Percentiles rank a stretch among this genome's conserved stretches.
Conservation (phyloP, 1,140 invertebrate genomes). For the Laupala kohalensis region DNA sequence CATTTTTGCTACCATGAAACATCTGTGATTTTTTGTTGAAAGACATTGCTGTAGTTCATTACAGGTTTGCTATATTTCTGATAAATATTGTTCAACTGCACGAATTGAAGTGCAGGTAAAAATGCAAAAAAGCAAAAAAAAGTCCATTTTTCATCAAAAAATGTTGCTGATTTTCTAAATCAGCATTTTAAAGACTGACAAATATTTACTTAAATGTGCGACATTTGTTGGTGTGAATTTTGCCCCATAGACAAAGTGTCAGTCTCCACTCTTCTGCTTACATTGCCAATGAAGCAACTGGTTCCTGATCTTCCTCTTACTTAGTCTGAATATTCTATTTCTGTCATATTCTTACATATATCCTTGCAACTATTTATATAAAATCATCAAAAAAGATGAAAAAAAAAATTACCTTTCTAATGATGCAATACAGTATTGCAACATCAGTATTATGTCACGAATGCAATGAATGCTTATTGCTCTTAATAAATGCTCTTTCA, state of each 20-base stretch:
- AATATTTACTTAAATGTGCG: not conserved
- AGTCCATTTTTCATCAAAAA: not conserved
- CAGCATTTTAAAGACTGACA: not conserved
- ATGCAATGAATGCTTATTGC: not conserved
- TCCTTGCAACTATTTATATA: no score
- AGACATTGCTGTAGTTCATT: not conserved
- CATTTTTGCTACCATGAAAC: not conserved
- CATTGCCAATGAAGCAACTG: no score
- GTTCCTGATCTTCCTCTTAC: not conserved
- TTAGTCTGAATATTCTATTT: not conserved
- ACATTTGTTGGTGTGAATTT: not conserved
- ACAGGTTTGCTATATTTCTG: not conserved
- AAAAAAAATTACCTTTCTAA: no score
- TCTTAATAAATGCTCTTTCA: not conserved
- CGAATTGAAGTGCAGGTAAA: not conserved
- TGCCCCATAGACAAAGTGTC: not conserved
- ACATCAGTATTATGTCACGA: not conserved
- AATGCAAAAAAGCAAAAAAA: not conserved
- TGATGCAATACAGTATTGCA: not conserved
- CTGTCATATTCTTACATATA: not conserved
- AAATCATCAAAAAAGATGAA: not conserved
- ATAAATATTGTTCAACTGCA: not conserved
- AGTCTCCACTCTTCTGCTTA: not conserved
- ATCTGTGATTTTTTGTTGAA: not conserved
- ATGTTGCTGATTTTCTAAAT: not conserved